Evolutionary conservation across 2,113 vertebrate genomes (phyloP).

Genomic region (Takifugu bimaculatus): DNA sequence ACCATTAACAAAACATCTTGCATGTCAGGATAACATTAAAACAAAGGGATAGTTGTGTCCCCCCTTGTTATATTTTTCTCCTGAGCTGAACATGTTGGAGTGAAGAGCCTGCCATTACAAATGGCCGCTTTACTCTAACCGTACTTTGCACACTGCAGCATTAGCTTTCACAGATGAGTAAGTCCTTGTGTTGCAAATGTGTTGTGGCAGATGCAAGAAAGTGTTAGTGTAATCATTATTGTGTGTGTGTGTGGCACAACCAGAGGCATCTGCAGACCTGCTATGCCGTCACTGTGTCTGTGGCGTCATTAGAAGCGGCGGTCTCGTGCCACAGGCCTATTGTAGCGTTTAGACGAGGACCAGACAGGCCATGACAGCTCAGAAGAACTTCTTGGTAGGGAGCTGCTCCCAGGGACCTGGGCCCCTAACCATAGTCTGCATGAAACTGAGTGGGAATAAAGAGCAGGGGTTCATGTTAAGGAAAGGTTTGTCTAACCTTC

Average conservation of each 20-base stretch:
- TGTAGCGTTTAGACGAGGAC: conserved; percentile 62
- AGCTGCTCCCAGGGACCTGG: conserved; percentile 61
- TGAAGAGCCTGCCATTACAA: conserved; percentile 37
- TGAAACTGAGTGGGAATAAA: conserved; percentile 7
- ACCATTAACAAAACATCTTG: conserved; percentile 18
- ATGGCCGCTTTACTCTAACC: conserved; percentile 26
- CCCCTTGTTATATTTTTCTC: conserved; percentile 15
- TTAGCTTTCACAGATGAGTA: conserved; percentile 49
- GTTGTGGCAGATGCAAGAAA: conserved; percentile 59
- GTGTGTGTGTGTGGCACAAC: conserved; percentile 3
- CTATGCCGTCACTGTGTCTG: conserved; percentile 20
- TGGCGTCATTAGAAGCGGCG: conserved; percentile 49
- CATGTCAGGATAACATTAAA: not conserved
- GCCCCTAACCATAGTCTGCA: conserved; percentile 43
- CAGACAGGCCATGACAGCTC: conserved; percentile 65
- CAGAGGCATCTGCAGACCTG: conserved; percentile 39
- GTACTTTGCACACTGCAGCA: conserved; percentile 35
- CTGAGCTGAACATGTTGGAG: conserved; percentile 22
- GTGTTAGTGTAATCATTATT: conserved; percentile 20
- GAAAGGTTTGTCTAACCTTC: conserved; percentile 38
- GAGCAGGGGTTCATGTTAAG: not conserved
- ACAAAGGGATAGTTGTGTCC: conserved; percentile 1
- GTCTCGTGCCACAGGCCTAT: conserved; percentile 51
- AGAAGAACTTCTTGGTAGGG: conserved; percentile 60
- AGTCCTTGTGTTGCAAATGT: conserved; percentile 48